Evolutionary conservation across 2,113 vertebrate species (phyloP).

Genomic region (Serilophus lunatus): DNA sequence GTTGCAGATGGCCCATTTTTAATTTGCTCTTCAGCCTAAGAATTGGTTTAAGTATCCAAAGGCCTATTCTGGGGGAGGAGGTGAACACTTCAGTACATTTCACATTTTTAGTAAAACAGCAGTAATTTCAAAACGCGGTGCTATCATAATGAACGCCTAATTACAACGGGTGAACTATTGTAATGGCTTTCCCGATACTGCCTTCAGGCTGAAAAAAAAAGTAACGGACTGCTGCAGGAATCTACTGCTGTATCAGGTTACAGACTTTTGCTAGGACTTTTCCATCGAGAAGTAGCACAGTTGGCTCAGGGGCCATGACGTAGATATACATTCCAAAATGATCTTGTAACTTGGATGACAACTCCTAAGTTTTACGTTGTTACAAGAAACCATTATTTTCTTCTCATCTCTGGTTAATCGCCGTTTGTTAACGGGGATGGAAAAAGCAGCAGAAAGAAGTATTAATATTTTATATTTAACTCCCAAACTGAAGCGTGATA

Average conservation of each 20-base stretch:
- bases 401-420: neutral
- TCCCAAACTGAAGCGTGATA: neutral
- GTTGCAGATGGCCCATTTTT: neutral
- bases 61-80: neutral
- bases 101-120: neutral
- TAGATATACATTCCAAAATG: neutral
- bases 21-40: neutral
- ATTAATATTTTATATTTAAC: neutral
- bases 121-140: neutral
- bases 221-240: neutral
- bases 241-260: neutral
- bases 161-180: neutral
- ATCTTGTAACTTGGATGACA: neutral
- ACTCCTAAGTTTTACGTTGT: neutral
- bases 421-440: rapidly evolving
- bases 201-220: neutral
- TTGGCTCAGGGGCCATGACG: neutral
- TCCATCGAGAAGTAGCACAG: neutral
- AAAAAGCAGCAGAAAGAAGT: neutral
- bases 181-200: neutral
- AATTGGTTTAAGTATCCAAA: neutral
- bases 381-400: neutral
- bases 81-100: neutral
- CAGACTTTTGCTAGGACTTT: neutral
- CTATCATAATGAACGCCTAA: neutral